Conservation (phyloP, 1,140 invertebrate genomes). For the Pinna nobilis region DNA sequence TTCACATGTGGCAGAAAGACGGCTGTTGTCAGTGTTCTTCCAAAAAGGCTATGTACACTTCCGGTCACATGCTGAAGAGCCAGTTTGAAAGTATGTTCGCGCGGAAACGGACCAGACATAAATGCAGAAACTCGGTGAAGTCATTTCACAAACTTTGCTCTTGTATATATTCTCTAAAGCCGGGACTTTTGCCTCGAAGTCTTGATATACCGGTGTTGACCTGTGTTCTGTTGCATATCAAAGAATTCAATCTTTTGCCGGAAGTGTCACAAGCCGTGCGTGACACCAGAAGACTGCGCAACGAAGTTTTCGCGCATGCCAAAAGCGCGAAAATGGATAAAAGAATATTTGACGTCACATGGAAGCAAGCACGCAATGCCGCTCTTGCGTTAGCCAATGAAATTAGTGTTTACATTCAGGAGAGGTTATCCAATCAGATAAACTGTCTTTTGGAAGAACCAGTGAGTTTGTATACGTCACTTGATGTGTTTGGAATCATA, state of each 20-base stretch:
- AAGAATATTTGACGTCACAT: neutral
- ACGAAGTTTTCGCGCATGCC: neutral
- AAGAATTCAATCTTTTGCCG: neutral
- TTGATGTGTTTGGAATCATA: neutral
- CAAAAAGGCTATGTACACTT: neutral
- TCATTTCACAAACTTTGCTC: neutral
- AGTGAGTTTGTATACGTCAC: neutral
- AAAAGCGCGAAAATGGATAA: neutral
- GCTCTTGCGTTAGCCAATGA: neutral
- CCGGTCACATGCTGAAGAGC: neutral
- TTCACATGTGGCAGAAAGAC: conserved; percentile 7
- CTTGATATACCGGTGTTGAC: conserved; percentile 3
- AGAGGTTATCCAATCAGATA: neutral
- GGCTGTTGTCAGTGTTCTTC: neutral
- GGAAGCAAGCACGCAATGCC: neutral
- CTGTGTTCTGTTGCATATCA: conserved; percentile 2
- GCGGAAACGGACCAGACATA: too few relatives aligned
- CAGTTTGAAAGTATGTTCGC: conserved; percentile 3
- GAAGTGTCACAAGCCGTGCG: neutral
- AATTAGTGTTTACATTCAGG: neutral
- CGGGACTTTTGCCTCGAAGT: neutral
- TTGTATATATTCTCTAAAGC: neutral
- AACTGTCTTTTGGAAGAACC: neutral
- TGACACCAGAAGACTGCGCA: neutral
- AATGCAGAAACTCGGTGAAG: neutral